Base-by-base conservation (phyloP, 2,888 invertebrate species). In the Aproaerema taeniolella region DNA sequence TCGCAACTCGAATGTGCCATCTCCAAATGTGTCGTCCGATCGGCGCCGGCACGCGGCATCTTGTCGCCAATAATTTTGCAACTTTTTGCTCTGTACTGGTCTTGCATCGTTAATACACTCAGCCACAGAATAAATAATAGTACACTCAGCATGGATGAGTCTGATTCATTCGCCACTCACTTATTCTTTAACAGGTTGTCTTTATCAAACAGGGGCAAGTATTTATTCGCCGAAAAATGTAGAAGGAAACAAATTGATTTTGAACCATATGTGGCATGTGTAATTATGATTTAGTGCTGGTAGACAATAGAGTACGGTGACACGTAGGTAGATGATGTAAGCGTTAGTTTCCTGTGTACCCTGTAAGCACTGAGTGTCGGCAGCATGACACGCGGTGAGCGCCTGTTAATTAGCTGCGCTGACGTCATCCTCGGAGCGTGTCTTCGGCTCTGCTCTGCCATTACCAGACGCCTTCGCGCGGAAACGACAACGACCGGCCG, bases 401-500 rank as follows among this genome's bases (percentile, higher is more conserved):
- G 68, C 61, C 47, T 67, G 79, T 68, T 83, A 82, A 85, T 82
- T 82, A 80, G 67, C 65, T 53, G 51, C 49, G 57, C 53, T 83
- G 82, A 85, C 83, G 81, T 83, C 83, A 85, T 53, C 57, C 54
- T 63, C 60, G 72, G 73, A 70, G 68, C 67, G 60, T 61, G 60
- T 61, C 69, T 62, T 48, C 42, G 14, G 39, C 38, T 13, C 29
- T 52, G 58, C 52, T 53, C 54, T 59, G 73, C 74, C 72, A 81
- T 83, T 82, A 85, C 65, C 52, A 67, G 62, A 61, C 58, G 78
- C 82, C 78, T 64, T 81, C 77, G 78, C 77, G 85, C 78, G 82
- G 79, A 83, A 82, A 83, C 76, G 81, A 82, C 82, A 81, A 82
- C 76, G 82, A 78, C 82, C 83, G 79, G 53, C 63, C n/a, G 80